These are phyloP conservation scores for Drosophila lacertosa DNA, from an alignment of 1,140 invertebrate species.

Conservation along the genomic window DNA sequence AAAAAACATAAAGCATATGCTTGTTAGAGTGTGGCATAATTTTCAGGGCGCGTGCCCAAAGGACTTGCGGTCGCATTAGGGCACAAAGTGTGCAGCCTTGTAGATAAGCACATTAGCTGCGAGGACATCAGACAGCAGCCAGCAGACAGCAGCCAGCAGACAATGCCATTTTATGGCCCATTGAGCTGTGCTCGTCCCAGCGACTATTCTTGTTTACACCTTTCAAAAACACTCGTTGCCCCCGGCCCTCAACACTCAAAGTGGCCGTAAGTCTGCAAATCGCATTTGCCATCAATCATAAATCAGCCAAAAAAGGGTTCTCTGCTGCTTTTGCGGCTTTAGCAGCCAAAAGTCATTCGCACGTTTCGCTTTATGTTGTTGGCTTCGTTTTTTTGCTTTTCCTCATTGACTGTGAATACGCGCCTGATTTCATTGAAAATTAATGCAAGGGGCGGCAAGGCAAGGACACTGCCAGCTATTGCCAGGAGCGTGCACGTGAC, in stretches of 20 bases:
- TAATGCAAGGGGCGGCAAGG: constrained; percentile 68
- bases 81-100: constrained; percentile 76
- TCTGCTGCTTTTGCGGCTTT: constrained; percentile 50
- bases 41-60: constrained; percentile 57
- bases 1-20: constrained; percentile 57
- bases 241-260: not conserved
- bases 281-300: constrained; percentile 73
- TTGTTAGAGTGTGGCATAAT: constrained; percentile 31
- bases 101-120: constrained; percentile 76
- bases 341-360: constrained; percentile 79
- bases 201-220: constrained; percentile 66
- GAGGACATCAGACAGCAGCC: constrained; percentile 32
- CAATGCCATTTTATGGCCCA: constrained; percentile 82
- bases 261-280: constrained; percentile 20
- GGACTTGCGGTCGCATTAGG: constrained; percentile 71
- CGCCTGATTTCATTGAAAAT: constrained; percentile 78
- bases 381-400: constrained; percentile 41
- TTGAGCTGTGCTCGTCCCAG: constrained; percentile 62
- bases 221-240: constrained; percentile 71
- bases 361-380: constrained; percentile 58
- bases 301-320: constrained; percentile 73
- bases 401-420: constrained; percentile 49
- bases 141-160: too few relatives aligned
- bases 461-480: constrained; percentile 13
- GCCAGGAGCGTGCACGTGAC: constrained; percentile 69